Evolutionary conservation across 2,797 vertebrate species (phyloP).

Genomic region (Crypturellus tataupa): DNA sequence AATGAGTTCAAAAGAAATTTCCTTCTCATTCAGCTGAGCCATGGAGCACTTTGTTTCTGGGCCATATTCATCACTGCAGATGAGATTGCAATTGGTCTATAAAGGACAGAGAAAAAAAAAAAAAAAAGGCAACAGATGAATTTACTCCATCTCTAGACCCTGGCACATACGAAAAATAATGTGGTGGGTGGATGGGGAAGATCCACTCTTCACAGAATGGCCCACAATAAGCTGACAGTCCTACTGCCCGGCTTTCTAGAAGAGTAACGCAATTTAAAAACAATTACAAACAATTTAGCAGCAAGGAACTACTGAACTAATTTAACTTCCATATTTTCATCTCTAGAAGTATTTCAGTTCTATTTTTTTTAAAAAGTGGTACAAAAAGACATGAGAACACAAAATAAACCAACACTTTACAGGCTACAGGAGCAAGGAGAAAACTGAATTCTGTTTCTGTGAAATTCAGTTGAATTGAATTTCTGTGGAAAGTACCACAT

Average conservation of each 20-base stretch:
- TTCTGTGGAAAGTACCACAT: neutral
- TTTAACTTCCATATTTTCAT: neutral
- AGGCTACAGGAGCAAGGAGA: neutral
- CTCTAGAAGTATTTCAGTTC: neutral
- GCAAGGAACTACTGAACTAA: neutral
- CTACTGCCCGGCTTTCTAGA: neutral
- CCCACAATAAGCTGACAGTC: neutral
- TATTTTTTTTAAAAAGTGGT: neutral
- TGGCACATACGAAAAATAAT: neutral
- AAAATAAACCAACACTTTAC: neutral
- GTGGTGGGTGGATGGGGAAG: neutral
- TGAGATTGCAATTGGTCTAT: constrained; percentile 92
- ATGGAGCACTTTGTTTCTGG: constrained; percentile 89
- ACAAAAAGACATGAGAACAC: neutral
- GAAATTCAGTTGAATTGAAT: too few species aligned
- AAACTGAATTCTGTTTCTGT: neutral
- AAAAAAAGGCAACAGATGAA: neutral
- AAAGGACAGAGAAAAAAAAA: neutral
- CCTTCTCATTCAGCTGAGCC: constrained; percentile 93
- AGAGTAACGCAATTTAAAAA: neutral
- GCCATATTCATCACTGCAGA: constrained; percentile 89
- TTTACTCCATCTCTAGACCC: too few species aligned
- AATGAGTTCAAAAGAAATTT: constrained; percentile 95
- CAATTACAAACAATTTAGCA: neutral
- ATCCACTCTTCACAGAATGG: neutral